Percentiles rank a stretch among this genome's conserved stretches.
Evolutionary conservation across 2,113 vertebrate genomes (phyloP).

Genomic region (Gavialis gangeticus): DNA sequence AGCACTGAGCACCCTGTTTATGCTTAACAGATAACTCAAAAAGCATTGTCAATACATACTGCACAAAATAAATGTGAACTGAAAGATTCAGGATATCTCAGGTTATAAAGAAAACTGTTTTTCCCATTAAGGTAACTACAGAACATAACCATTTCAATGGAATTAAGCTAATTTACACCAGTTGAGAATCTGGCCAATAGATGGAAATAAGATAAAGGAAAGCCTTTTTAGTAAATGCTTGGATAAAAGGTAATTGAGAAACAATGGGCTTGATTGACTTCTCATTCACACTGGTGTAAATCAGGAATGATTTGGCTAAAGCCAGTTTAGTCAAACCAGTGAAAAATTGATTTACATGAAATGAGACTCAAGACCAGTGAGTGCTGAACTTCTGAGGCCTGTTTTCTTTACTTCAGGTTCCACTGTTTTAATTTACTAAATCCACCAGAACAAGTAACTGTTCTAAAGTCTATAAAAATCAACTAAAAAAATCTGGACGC

Average conservation of each 20-base stretch:
- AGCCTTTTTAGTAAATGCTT: not conserved
- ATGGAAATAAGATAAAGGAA: not conserved
- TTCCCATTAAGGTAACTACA: not conserved
- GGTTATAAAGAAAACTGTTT: not conserved
- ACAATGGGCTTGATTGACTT: not conserved
- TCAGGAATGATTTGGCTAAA: not conserved
- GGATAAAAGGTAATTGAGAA: not conserved
- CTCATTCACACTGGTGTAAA: not conserved
- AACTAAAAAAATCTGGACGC: not conserved
- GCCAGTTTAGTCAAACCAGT: not conserved
- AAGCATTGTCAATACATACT: not conserved
- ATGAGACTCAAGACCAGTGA: not conserved
- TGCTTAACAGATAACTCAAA: not conserved
- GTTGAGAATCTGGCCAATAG: not conserved
- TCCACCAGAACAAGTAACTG: conserved; percentile 12
- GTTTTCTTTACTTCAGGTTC: conserved; percentile 25
- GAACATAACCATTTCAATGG: conserved; percentile 1
- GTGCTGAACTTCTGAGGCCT: not conserved
- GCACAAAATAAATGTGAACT: not conserved
- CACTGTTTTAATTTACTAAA: not conserved
- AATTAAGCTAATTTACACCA: not conserved
- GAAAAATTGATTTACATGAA: not conserved
- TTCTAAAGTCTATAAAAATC: not conserved
- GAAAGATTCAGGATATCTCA: not conserved
- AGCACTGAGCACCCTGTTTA: not conserved